Evolutionary conservation across 2,797 vertebrate species (phyloP).

Genomic region (Orientallactaga sibirica): DNA sequence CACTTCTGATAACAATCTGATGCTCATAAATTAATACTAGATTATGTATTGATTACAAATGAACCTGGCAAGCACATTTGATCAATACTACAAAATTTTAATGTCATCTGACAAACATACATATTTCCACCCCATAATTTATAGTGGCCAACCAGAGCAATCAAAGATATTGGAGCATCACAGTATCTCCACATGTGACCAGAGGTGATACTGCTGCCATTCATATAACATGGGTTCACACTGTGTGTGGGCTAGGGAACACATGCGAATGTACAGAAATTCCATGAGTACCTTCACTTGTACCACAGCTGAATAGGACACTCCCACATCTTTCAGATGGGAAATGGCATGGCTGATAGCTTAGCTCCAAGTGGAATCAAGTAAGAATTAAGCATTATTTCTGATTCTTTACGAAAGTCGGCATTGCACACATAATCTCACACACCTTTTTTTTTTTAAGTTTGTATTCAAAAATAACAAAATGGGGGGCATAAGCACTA

Average conservation of each 20-base stretch:
- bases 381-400: background rate
- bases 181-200: background rate
- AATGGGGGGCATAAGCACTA: background rate
- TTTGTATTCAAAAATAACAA: conserved; percentile 22
- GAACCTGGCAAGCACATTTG: background rate
- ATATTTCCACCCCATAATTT: background rate
- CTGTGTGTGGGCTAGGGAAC: background rate
- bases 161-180: background rate
- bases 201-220: background rate
- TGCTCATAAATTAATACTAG: background rate
- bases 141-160: background rate
- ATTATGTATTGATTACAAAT: background rate
- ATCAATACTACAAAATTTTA: background rate
- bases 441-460: background rate
- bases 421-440: background rate
- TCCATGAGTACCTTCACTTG: background rate
- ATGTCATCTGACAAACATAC: background rate
- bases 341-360: background rate
- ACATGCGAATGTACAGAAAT: background rate
- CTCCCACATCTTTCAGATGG: background rate
- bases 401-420: background rate
- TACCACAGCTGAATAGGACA: background rate
- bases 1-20: conserved; percentile 15
- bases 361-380: background rate
- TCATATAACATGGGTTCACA: background rate